Percentiles rank a stretch among this genome's conserved stretches.
These are phyloP conservation scores for Agraylea sexmaculata DNA, from an alignment of 1,140 invertebrate species.

Conservation along the genomic window DNA sequence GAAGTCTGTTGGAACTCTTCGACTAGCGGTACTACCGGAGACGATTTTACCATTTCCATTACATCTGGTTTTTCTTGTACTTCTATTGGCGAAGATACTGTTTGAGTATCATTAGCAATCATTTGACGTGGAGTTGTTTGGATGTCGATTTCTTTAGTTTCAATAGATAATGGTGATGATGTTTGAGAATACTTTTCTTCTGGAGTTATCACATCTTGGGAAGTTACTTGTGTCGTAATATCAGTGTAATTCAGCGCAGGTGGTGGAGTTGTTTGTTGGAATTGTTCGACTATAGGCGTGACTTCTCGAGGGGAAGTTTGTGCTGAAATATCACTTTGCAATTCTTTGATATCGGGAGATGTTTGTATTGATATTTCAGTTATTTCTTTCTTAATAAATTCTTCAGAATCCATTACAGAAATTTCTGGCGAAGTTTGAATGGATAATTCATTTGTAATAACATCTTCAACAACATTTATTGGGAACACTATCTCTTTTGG, in stretches of 20 bases:
- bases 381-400: constrained; percentile 31
- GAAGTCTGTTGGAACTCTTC: constrained; percentile 35
- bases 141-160: constrained; percentile 31
- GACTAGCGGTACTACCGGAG: constrained; percentile 26
- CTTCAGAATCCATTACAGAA: constrained; percentile 29
- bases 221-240: constrained; percentile 33
- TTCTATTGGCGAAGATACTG: constrained; percentile 25
- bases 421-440: constrained; percentile 49
- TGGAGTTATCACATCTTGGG: constrained; percentile 28
- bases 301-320: constrained; percentile 41
- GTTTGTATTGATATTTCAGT: constrained; percentile 45
- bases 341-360: constrained; percentile 34
- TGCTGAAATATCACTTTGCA: constrained; percentile 35
- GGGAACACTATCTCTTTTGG: constrained; percentile 42
- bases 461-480: constrained; percentile 45
- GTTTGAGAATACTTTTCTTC: constrained; percentile 39
- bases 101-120: constrained; percentile 31
- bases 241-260: constrained; percentile 22
- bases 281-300: constrained; percentile 21
- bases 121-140: constrained; percentile 37
- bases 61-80: constrained; percentile 24
- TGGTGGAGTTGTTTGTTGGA: constrained; percentile 21
- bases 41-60: constrained; percentile 41
- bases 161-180: constrained; percentile 27
- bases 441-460: constrained; percentile 39